Evolutionary conservation across 2,113 vertebrate genomes (phyloP).

Genomic region (Bucco capensis): DNA sequence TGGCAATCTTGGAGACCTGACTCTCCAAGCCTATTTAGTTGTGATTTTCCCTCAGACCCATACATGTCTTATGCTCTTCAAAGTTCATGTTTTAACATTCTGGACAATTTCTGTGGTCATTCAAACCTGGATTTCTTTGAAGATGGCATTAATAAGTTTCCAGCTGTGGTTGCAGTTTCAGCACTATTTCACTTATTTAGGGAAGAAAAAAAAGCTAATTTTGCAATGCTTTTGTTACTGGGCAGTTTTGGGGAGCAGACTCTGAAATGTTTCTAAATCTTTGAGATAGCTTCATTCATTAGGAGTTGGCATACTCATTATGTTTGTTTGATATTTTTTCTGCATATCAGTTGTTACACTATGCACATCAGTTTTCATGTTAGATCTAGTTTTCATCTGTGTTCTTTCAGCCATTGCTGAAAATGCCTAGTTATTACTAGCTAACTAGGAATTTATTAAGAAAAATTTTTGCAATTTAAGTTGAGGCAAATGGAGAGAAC

Average conservation of each 20-base stretch:
- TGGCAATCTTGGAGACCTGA: not conserved
- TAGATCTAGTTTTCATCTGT: not conserved
- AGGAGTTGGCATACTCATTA: not conserved
- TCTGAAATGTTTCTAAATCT: not conserved
- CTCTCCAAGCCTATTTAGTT: not conserved
- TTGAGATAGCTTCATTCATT: not conserved
- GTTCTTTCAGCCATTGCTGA: not conserved
- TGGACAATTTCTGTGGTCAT: not conserved
- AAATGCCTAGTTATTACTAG: not conserved
- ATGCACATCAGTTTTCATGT: not conserved
- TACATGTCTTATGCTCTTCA: accelerated
- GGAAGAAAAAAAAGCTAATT: not conserved
- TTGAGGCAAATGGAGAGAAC: not conserved
- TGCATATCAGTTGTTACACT: not conserved
- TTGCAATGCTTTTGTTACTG: not conserved
- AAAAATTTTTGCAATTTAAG: not conserved
- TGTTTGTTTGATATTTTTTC: not conserved
- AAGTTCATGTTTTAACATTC: not conserved
- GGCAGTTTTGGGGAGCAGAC: not conserved
- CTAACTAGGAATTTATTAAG: not conserved
- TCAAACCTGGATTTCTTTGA: not conserved
- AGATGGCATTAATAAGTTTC: not conserved
- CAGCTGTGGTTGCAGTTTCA: not conserved
- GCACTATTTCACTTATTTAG: not conserved
- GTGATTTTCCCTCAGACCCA: not conserved